Percentiles rank a stretch among this genome's conserved stretches.
These are phyloP conservation scores for Diadegma fenestrale DNA, from an alignment of 2,888 invertebrate species.

Conservation along the genomic window DNA sequence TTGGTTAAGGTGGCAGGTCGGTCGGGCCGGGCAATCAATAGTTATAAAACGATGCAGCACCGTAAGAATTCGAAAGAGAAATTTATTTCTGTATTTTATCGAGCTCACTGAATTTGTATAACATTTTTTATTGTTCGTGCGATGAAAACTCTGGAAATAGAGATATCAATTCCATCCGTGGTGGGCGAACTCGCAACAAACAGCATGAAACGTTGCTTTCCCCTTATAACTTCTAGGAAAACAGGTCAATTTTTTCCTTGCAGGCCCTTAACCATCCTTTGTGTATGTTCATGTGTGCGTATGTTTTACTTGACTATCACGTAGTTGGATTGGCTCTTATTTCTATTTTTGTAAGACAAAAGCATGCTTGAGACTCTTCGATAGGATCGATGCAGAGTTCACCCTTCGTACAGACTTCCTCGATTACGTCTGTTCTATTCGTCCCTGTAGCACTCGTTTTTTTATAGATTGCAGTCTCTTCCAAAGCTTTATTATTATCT, in stretches of 20 bases:
- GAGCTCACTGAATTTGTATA: neutral
- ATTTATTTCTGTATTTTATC: constrained; percentile 35
- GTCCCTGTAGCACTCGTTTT: constrained; percentile 9
- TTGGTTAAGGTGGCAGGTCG: too few relatives aligned
- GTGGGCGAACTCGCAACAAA: constrained; percentile 34
- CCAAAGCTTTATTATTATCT: constrained; percentile 47
- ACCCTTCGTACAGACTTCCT: constrained; percentile 7
- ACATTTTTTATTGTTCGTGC: constrained; percentile 23
- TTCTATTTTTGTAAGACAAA: constrained; percentile 62
- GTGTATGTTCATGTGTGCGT: neutral
- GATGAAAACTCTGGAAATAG: constrained; percentile 57
- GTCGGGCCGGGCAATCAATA: neutral
- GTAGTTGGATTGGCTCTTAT: constrained; percentile 46
- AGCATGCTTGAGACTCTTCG: constrained; percentile 34
- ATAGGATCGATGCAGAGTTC: constrained; percentile 54
- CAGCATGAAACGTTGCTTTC: constrained; percentile 48
- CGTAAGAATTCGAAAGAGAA: constrained; percentile 31
- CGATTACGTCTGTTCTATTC: constrained; percentile 47
- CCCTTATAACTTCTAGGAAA: constrained; percentile 45
- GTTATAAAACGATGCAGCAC: constrained; percentile 37
- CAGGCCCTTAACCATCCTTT: neutral
- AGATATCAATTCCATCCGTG: constrained; percentile 51
- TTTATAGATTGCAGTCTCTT: constrained; percentile 51
- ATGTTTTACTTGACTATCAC: constrained; percentile 42
- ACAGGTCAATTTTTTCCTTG: constrained; percentile 58